These are phyloP conservation scores for Leucozona laternaria DNA, from an alignment of 2,888 invertebrate species.

Conservation along the genomic window DNA sequence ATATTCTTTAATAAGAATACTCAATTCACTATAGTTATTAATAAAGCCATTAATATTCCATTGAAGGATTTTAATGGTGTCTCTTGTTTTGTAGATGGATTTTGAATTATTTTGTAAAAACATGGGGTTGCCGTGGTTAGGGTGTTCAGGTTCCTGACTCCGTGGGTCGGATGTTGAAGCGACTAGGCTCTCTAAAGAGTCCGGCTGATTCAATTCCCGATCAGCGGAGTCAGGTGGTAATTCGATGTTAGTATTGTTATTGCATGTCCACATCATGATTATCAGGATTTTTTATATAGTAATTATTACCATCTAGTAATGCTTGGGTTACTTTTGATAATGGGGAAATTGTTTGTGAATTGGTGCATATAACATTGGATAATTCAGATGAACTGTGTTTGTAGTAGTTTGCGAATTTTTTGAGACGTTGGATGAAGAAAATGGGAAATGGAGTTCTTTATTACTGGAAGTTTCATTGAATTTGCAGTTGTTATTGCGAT, in stretches of 20 bases:
- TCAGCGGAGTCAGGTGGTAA: neutral
- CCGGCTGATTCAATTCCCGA: neutral
- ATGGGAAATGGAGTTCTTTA: too few relatives aligned
- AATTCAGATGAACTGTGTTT: neutral
- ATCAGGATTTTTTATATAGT: neutral
- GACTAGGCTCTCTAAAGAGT: too few relatives aligned
- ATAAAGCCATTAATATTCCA: neutral
- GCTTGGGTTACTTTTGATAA: slow-evolving; percentile 5
- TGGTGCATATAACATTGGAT: neutral
- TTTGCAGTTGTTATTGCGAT: too few relatives aligned
- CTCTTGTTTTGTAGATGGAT: neutral
- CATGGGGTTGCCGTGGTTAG: neutral
- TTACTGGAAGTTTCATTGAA: too few relatives aligned
- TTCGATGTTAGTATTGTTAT: neutral
- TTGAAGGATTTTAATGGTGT: slow-evolving; percentile 6
- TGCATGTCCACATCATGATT: neutral
- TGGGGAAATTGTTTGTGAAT: neutral
- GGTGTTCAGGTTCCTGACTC: neutral
- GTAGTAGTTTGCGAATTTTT: neutral
- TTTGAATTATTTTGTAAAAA: neutral
- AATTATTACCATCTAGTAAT: neutral
- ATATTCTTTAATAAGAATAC: too few relatives aligned
- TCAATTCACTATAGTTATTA: too few relatives aligned
- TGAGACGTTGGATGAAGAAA: too few relatives aligned
- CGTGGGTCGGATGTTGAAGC: neutral